Evolutionary conservation across 53 echinoderm and acorn worm species (phyloP).

Genomic region (Apostichopus leukothele): DNA sequence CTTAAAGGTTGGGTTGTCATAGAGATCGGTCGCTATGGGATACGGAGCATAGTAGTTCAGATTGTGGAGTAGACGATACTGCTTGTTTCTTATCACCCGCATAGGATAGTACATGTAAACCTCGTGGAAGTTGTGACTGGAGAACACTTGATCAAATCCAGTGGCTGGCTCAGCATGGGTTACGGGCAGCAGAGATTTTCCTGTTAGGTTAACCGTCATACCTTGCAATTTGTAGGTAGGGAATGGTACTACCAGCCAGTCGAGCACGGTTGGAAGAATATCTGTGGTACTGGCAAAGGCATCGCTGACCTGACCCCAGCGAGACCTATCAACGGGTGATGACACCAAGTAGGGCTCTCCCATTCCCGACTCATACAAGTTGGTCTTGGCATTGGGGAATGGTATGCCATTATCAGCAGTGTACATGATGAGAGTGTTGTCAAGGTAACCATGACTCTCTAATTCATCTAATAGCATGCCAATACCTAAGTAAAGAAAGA

Average conservation of each 20-base stretch:
- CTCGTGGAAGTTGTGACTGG: constrained; percentile 95
- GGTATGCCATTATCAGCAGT: constrained; percentile 96
- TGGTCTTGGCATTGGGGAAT: constrained; percentile 97
- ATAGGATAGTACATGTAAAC: constrained; percentile 93
- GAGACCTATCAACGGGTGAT: constrained; percentile 55
- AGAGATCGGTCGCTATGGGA: constrained; percentile 85
- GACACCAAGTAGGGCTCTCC: constrained; percentile 91
- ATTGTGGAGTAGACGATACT: constrained; percentile 88
- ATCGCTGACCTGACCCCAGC: constrained; percentile 89
- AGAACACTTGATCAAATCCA: constrained; percentile 69
- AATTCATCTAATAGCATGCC: constrained; percentile 85
- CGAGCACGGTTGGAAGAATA: constrained; percentile 82
- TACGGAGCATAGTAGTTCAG: constrained; percentile 87
- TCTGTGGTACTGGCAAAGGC: constrained; percentile 80
- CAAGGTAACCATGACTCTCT: constrained; percentile 75
- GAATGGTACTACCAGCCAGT: constrained; percentile 74
- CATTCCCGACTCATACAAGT: constrained; percentile 93
- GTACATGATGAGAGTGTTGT: constrained; percentile 86
- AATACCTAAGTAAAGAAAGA: constrained; percentile 86
- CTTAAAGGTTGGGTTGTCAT: constrained; percentile 69
- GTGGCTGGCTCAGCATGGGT: constrained; percentile 56
- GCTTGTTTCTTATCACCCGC: constrained; percentile 77
- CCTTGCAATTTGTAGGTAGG: constrained; percentile 57
- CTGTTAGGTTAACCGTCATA: constrained; percentile 52
- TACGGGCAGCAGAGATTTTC: constrained; percentile 76